Evolutionary conservation across 1,140 invertebrate species (phyloP), one percentile per base, ranked within the genome.

Genomic region (Samia ricini): DNA sequence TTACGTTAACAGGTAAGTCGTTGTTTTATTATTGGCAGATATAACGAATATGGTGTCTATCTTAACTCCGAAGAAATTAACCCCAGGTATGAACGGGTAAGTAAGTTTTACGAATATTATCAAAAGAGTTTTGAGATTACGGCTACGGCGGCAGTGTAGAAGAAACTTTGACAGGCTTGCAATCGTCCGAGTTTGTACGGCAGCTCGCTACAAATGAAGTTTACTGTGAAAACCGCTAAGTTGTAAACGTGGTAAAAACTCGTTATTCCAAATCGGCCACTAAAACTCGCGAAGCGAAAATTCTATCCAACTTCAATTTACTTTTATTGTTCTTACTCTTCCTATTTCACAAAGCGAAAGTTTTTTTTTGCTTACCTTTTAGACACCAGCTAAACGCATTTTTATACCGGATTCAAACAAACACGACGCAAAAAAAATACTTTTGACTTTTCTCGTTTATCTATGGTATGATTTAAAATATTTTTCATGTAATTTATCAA

Each of bases 261-360:
- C 83, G 84, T 88, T 85, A 87, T 81, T 77, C 67, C 79, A 87
- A 87, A 89, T 87, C 83, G 85, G 72, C 81, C 77, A 83, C 81
- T 89, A 87, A 89, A 89, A 89, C 83, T 89, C 77, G 74, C 82
- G 83, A 85, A 87, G 85, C 83, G 85, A 89, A 85, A 89, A 87
- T 89, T 89, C 85, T 89, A 89, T 89, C 83, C 76, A 82, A 85
- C 74, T 88, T 88, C 84, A 88, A 88, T 88, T 88, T 87, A 85
- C 83, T 88, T 88, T 88, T 88, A 88, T 88, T 87, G 85, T 88
- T 83, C 79, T 79, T 83, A 76, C 76, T 77, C 77, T 83, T 85
- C 77, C 78, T 76, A 82, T 79, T 74, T 72, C 74, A 72, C 60
- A 76, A 68, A 67, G 63, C 56, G 80, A 82, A 66, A 60, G 23